Base-by-base conservation (phyloP, 2,113 vertebrate genomes). In the Pangasianodon hypophthalmus region DNA sequence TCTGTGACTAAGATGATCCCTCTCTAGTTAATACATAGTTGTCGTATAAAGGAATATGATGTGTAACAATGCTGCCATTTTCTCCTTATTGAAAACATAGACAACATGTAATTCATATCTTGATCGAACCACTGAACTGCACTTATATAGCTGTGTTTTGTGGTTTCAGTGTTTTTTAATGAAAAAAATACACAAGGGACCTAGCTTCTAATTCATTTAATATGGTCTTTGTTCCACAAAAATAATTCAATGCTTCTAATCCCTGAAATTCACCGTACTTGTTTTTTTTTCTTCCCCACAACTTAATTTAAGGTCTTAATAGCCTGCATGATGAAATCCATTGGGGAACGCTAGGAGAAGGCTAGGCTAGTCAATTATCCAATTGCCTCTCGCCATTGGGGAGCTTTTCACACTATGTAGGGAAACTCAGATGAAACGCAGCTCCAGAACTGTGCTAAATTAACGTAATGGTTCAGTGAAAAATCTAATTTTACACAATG, bases 351-450 rank as follows among this genome's bases (percentile, higher is more conserved):
- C 85, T 14, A 69, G 89, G 14, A 41, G 89, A 90, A 88, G 86
- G 82, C 82, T 88, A 48, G n/a, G 69, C 90, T 89, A 71, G 60
- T 91, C 87, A 92, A 92, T 92, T 90, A 92, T 90, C 73, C 91
- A 92, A 88, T 60, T 54, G 73, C 41, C 48, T 90, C 82, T 86
- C 5, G 29, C n/a, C 82, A 85, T 85, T 58, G 21, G 88, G 88
- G 82, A 89, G 88, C 52, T 77, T 85, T 89, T 89, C 54, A 85
- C 52, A 84, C 64, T 10, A n/a, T 84, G 81, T 54, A 58, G 81
- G 18, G 50, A 60, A 87, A 46, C 32, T 7, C 69, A 60, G 71
- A 67, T 62, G 41, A 81, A 88, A 64, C 50, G 5, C 52, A 73
- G 80, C 83, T 85, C 29, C 29, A 87, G 54, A 56, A 88, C 79